Conservation (phyloP, 2,797 vertebrate genomes). For the Mycteria americana region DNA sequence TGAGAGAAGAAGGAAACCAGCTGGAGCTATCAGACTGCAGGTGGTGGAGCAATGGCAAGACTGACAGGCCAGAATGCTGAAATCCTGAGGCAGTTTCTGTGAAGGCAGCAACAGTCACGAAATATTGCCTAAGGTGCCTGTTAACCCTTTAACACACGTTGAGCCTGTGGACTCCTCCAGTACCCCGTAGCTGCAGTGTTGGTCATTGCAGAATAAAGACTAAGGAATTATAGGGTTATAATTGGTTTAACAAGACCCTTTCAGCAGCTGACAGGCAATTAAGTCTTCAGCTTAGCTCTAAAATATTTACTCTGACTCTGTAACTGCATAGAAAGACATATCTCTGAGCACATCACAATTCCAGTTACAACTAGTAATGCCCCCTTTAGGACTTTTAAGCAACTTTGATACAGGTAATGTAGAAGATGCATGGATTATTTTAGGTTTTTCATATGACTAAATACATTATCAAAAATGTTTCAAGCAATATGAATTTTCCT, state of each 20-base stretch:
- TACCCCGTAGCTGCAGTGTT: not conserved
- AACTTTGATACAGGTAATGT: not conserved
- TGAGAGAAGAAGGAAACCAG: conserved; percentile 3
- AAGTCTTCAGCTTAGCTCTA: conserved; percentile 25
- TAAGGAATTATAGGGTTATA: not conserved
- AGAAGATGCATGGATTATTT: not conserved
- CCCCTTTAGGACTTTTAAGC: not conserved
- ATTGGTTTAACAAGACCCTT: conserved; percentile 32
- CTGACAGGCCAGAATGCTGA: conserved; percentile 18
- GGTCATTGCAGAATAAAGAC: not conserved
- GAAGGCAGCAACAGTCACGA: not conserved
- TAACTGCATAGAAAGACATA: not conserved
- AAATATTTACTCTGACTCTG: conserved; percentile 48
- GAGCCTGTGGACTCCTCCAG: not conserved
- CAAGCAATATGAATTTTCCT: not conserved
- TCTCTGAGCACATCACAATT: not conserved
- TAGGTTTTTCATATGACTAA: not conserved
- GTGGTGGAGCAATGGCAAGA: not conserved
- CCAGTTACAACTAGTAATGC: not conserved
- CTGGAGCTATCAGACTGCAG: not conserved
- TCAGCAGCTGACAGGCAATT: conserved; percentile 52
- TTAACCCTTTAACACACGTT: not conserved
- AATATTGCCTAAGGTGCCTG: not conserved
- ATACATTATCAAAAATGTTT: not conserved
- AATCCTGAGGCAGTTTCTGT: conserved; percentile 22